Conservation (phyloP, 2,888 invertebrate genomes). For the Protodeltote pygarga region DNA sequence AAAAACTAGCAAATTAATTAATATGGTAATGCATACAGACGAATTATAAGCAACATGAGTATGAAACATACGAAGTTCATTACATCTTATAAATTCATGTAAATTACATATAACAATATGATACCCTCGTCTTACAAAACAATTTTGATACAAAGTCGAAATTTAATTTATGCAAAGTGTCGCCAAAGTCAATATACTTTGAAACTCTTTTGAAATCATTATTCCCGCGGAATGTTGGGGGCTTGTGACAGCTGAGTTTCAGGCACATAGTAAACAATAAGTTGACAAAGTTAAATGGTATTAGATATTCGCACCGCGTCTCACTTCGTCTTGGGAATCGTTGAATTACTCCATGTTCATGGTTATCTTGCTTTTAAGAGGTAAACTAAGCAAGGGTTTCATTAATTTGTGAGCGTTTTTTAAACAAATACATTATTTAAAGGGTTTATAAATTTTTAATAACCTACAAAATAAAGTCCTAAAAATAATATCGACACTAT, state of each 20-base stretch:
- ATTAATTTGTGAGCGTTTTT: conserved; percentile 12
- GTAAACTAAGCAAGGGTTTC: conserved; percentile 6
- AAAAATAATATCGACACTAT: too few relatives aligned
- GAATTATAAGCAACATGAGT: background rate
- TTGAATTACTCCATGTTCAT: conserved; percentile 72
- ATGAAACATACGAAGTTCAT: conserved; percentile 5
- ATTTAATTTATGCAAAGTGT: conserved; percentile 66
- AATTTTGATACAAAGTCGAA: conserved; percentile 48
- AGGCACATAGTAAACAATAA: conserved; percentile 66
- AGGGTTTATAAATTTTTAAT: too few relatives aligned
- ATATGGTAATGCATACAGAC: too few relatives aligned
- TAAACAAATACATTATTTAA: conserved; percentile 8
- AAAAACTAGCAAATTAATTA: too few relatives aligned
- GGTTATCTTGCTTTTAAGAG: conserved; percentile 59
- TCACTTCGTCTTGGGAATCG: conserved; percentile 64
- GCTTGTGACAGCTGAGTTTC: conserved; percentile 33
- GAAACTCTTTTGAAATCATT: conserved; percentile 63
- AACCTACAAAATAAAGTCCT: too few relatives aligned
- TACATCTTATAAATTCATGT: conserved; percentile 13
- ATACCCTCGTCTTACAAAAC: conserved; percentile 43
- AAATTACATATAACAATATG: conserved; percentile 34
- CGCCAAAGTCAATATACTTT: conserved; percentile 49
- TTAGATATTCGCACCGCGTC: conserved; percentile 68
- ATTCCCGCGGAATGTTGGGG: conserved; percentile 26
- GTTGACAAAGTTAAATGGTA: conserved; percentile 59